These are phyloP conservation scores for Cydia splendana DNA, from an alignment of 1,140 invertebrate genomes.

Conservation along the genomic window DNA sequence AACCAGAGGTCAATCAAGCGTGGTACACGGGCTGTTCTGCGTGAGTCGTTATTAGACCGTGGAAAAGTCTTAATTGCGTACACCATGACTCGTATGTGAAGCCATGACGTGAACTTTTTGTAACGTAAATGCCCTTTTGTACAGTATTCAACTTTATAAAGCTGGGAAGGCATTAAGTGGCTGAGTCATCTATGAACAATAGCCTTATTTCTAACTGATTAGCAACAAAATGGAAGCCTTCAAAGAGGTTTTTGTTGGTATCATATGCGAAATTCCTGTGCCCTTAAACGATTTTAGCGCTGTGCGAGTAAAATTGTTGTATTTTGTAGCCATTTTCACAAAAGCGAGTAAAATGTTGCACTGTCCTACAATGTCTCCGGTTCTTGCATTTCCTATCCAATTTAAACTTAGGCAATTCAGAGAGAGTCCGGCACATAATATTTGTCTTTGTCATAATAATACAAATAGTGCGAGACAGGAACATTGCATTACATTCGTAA, in stretches of 20 bases:
- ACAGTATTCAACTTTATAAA: constrained; percentile 10
- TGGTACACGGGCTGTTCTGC: not conserved
- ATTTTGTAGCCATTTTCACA: too few relatives aligned
- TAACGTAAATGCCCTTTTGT: not conserved
- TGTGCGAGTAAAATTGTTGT: too few relatives aligned
- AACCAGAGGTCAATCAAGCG: not conserved
- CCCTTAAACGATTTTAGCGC: not conserved
- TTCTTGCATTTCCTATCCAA: constrained; percentile 1
- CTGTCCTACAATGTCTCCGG: not conserved
- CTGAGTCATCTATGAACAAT: not conserved
- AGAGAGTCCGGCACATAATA: not conserved
- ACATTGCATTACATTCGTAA: not conserved
- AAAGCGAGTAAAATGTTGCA: not conserved
- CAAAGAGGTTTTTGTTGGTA: not conserved
- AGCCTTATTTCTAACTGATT: constrained; percentile 5
- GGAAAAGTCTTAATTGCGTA: not conserved
- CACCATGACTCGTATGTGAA: constrained; percentile 7
- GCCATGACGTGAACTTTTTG: constrained; percentile 2
- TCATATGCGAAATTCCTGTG: not conserved
- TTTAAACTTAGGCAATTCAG: not conserved
- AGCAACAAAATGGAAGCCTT: not conserved
- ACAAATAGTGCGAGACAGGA: not conserved
- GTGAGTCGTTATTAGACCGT: constrained; percentile 1
- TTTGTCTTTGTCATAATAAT: not conserved
- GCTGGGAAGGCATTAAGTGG: not conserved